Evolutionary conservation across 2,113 vertebrate genomes (phyloP).

Genomic region (Anguilla japonica): DNA sequence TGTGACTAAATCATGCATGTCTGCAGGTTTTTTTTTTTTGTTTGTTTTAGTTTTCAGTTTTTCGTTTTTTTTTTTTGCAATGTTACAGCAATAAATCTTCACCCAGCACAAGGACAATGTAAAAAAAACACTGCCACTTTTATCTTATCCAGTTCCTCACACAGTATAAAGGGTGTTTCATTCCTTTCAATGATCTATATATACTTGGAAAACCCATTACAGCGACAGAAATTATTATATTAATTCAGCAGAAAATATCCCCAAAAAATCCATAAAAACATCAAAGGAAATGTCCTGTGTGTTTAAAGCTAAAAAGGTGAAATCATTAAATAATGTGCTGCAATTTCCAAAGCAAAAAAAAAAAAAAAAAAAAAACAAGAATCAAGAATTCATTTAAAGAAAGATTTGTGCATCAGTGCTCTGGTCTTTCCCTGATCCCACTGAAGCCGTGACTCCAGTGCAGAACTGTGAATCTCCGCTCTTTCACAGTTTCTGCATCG

Average conservation of each 20-base stretch:
- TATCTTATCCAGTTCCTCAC: background rate
- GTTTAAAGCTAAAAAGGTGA: constrained; percentile 23
- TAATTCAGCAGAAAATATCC: background rate
- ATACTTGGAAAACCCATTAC: background rate
- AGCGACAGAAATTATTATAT: constrained; percentile 5
- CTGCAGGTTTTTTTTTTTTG: background rate
- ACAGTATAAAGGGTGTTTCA: background rate
- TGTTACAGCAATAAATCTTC: background rate
- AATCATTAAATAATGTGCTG: background rate
- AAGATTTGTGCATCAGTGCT: constrained; percentile 16
- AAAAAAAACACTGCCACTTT: background rate
- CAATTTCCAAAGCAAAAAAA: constrained; percentile 2
- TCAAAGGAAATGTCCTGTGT: background rate
- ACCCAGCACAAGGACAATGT: background rate
- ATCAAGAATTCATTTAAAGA: constrained; percentile 1
- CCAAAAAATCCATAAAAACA: background rate
- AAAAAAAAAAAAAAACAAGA: background rate
- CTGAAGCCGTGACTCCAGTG: background rate
- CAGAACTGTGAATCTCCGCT: background rate
- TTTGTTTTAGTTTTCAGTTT: background rate
- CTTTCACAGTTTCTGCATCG: background rate
- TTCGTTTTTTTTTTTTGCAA: background rate
- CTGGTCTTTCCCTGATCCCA: constrained; percentile 13
- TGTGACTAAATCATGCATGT: constrained; percentile 1
- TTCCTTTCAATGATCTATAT: background rate